Conservation (phyloP, 2,797 vertebrate genomes). For the Enteromius argenteus region DNA sequence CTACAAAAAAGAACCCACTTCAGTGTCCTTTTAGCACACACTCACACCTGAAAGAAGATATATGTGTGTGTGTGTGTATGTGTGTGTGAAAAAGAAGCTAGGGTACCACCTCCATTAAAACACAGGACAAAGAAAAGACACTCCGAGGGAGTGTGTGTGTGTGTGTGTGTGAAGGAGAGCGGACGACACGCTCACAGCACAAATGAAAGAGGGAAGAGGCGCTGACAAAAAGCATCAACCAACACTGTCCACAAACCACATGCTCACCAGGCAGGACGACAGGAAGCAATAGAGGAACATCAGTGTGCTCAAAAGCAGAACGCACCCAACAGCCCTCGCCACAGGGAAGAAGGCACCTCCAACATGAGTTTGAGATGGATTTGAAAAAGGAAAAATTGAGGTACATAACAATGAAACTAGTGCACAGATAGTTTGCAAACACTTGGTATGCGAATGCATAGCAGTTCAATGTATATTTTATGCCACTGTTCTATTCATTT, state of each 20-base stretch:
- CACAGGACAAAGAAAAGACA: conserved; percentile 16
- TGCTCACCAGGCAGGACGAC: conserved; percentile 34
- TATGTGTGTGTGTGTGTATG: neutral
- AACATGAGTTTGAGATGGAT: conserved; percentile 23
- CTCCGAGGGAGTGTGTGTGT: neutral
- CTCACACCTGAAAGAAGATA: neutral
- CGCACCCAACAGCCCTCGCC: conserved; percentile 19
- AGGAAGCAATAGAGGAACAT: conserved; percentile 41
- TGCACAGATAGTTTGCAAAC: neutral
- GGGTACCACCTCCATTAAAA: conserved; percentile 20
- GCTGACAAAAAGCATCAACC: conserved; percentile 42
- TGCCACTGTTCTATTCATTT: neutral
- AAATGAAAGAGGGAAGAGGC: conserved; percentile 40
- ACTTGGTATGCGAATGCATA: neutral
- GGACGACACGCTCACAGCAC: conserved; percentile 33
- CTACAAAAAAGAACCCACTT: neutral
- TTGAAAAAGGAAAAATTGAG: conserved; percentile 21
- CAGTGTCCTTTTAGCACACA: neutral
- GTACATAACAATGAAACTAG: conserved; percentile 5
- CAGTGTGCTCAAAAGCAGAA: conserved; percentile 42
- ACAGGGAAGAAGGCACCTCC: neutral
- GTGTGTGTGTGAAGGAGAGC: conserved; percentile 13
- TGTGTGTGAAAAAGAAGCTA: neutral
- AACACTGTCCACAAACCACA: conserved; percentile 6
- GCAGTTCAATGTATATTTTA: neutral